Evolutionary conservation across 2,797 vertebrate genomes (phyloP).

Genomic region (Triplophysa yarkandensis): DNA sequence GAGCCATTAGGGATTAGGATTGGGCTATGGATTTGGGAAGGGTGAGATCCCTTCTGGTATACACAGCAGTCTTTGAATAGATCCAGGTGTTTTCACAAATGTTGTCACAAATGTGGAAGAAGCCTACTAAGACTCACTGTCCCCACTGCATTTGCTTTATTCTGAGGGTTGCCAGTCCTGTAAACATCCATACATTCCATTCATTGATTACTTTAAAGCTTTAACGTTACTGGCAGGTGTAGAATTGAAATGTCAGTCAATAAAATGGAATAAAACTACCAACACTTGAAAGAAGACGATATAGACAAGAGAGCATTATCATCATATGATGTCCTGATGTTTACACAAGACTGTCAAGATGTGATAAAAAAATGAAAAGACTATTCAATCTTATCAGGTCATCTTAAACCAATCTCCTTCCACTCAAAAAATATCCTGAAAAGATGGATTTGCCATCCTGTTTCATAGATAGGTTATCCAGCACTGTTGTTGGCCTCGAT

Average conservation of each 20-base stretch:
- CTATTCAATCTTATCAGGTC: not conserved
- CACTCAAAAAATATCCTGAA: not conserved
- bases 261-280: not conserved
- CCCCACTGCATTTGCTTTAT: conserved; percentile 66
- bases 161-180: conserved; percentile 40
- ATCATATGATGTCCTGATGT: not conserved
- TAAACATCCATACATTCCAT: not conserved
- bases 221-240: not conserved
- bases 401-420: conserved; percentile 22
- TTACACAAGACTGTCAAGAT: conserved; percentile 20
- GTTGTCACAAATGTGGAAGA: too few species aligned
- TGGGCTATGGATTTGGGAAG: conserved; percentile 1
- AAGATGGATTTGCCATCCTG: not conserved
- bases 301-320: not conserved
- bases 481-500: not conserved
- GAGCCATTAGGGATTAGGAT: conserved; percentile 30
- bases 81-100: not conserved
- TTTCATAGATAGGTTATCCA: not conserved
- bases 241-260: not conserved
- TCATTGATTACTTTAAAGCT: not conserved
- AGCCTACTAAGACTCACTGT: too few species aligned
- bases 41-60: not conserved
- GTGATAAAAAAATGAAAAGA: conserved; percentile 13
- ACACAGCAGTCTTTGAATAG: not conserved
- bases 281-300: not conserved